Evolutionary conservation across 1,140 invertebrate species (phyloP), one percentile per base, ranked within the genome.

Genomic region (Marisa cornuarietis): DNA sequence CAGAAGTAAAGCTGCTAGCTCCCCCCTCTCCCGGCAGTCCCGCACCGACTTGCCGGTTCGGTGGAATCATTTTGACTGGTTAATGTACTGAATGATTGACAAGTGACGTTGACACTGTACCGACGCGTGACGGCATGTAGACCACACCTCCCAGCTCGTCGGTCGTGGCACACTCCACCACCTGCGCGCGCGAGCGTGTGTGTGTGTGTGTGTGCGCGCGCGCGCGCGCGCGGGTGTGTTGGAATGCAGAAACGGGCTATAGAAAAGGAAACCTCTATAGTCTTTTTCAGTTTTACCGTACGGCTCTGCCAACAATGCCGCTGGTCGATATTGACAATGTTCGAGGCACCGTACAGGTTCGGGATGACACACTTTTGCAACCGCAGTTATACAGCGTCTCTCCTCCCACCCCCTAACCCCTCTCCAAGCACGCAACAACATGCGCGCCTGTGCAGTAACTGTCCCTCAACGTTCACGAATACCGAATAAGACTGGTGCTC

Each of bases 191-290:
- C 2, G 31, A 2, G 31, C 6, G 31, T 42, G 31, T 42, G 31
- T 42, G 31, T 6, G 31, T 42, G 31, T 42, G 31, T 42, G 31
- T 42, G 31, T 42, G 31, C 6, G 31, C 31, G 62, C 62, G 18
- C 62, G 62, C 62, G 18, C 4, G 62, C 62, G 31, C 31, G 31
- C 31, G 31, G 2, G 16, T 58, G 11, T 58, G 54, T 14, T 68
- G 65, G 65, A 68, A 68, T 68, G 65, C 26, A 14, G 65, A 31
- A 68, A 68, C 65, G 3, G 65, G 26, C 65, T 68, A 68, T 68
- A 68, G 26, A 3, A 31, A 31, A 8, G 13, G n/a, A 1, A 11
- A 16, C n/a, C 1, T 68, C 65, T 68, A 68, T 68, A 68, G 65
- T n/a, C 65, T n/a, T 13, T 68, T 68, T 68, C 26, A 68, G 65